Base-by-base conservation (phyloP, 2,888 invertebrate species). In the Eristalinus sepulchralis region DNA sequence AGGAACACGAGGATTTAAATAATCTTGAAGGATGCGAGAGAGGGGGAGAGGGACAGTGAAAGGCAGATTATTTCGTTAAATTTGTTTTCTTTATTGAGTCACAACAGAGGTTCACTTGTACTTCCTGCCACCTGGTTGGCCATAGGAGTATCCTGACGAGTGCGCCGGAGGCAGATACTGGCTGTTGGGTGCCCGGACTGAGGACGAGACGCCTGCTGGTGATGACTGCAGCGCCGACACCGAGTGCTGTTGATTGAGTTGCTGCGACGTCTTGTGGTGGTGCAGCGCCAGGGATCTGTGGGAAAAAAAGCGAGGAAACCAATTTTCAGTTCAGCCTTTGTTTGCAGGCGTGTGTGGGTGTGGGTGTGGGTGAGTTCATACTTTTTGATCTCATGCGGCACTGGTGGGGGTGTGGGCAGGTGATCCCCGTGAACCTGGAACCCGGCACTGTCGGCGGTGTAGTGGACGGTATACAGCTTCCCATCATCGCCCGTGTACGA, bases 401-500 rank as follows among this genome's bases (percentile, higher is more conserved):
- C 94, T 27, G 96, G 96, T 53, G 96, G 96, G 8, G 96, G 94
- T 36, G 96, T 96, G 55, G 97, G 96, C 89, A 96, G 92, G 91
- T 96, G 96, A 57, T 96, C 96, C 70, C 96, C 96, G 89, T 94
- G 94, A 11, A 96, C 95, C 90, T 95, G 94, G 92, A 96, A 97
- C 78, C 96, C 96, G 90, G 95, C 96, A 89, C 95, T 95, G 91
- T 96, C 96, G 72, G 96, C 96, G 77, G 95, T 94, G 90, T 96
- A 96, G 89, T 94, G 93, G 4, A 95, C 94, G 17, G 94, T 94
- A 87, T 95, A 95, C 17, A 94, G 94, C 89, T 94, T 93, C 57
- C 95, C 95, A 90, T 95, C 94, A 89, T 94, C 94, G 11, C 94
- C 95, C 10, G 94, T 94, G 89, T 94, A 95, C 5, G 95, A 95